phyloP scores from a whole-genome alignment of 2,888 invertebrate genomes.

The Apamea epomidion region DNA sequence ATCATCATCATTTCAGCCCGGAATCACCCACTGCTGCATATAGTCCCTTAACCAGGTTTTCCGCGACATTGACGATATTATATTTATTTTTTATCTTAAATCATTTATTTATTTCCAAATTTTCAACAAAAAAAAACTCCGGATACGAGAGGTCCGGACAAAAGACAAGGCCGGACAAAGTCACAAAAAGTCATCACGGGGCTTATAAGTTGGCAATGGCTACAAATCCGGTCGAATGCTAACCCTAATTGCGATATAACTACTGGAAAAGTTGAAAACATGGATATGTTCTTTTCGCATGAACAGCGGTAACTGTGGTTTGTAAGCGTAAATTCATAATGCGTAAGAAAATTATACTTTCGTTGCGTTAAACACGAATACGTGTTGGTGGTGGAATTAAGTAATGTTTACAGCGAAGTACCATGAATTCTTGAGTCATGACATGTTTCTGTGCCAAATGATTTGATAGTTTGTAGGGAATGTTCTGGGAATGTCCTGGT shows the following conservation, averaged over 20 bases:
- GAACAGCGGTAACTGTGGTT: not conserved
- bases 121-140: not conserved
- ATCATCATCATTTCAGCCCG: not conserved
- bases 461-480: not conserved
- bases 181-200: no score
- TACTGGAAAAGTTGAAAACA: slow-evolving; percentile 16
- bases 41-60: not conserved
- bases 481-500: no score
- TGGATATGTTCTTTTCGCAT: slow-evolving; percentile 23
- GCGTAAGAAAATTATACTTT: slow-evolving; percentile 27
- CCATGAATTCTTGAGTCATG: not conserved
- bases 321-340: slow-evolving; percentile 7
- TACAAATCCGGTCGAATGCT: not conserved
- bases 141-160: not conserved
- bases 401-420: not conserved
- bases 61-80: not conserved
- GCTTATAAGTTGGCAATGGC: no score
- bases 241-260: not conserved
- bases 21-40: no score
- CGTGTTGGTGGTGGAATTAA: not conserved
- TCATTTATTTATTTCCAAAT: not conserved
- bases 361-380: slow-evolving; percentile 42
- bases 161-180: not conserved
- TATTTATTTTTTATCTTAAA: not conserved
- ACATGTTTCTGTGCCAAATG: not conserved